Base-by-base conservation (phyloP, 2,113 vertebrate species). In the Chlorodrepanis virens region DNA sequence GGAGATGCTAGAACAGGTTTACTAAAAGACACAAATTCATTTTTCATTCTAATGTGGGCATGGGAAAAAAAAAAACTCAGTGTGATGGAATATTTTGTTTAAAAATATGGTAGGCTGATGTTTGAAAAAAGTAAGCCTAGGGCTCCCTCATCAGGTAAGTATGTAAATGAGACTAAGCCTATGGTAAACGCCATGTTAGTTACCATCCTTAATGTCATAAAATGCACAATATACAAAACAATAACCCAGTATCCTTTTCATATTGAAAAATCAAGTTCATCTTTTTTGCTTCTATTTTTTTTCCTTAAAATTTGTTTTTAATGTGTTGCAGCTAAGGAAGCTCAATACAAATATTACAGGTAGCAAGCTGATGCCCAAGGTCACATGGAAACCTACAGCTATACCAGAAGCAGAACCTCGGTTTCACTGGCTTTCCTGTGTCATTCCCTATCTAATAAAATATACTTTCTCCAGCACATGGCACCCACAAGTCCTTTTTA, bases 141-240 rank as follows among this genome's bases (percentile, higher is more conserved):
- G 78, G 90, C 91, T 97, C 93, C 94, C 95, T 96, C 96, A 83
- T 86, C 94, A 96, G 95, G 85, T 74, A 60, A 50, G 44, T 70
- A 28, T 56, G 47, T 93, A 92, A 93, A 77, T 83, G 70, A 83
- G 79, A 60, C 53, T 16, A 68, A 56, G 15, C 42, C 23, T 35
- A 11, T 69, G 79, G 68, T 80, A 85, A 93, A 91, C 3, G 0
- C 75, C 84, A 77, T 92, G 14, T 72, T 69, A n/a, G 33, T 82
- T 72, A 27, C 13, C 49, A 19, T 56, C 17, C 25, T 57, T 79
- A 76, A 13, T 9, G 23, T 40, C 9, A 2, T 28, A 63, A 90
- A 28, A 52, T 1, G 2, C 21, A 31, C 31, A 65, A 5, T 29
- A 57, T 1, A 0, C 37, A 33, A 63, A 68, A 35, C 14, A 65